Evolutionary conservation across 2,113 vertebrate species (phyloP).

Genomic region (Aptenodytes forsteri): DNA sequence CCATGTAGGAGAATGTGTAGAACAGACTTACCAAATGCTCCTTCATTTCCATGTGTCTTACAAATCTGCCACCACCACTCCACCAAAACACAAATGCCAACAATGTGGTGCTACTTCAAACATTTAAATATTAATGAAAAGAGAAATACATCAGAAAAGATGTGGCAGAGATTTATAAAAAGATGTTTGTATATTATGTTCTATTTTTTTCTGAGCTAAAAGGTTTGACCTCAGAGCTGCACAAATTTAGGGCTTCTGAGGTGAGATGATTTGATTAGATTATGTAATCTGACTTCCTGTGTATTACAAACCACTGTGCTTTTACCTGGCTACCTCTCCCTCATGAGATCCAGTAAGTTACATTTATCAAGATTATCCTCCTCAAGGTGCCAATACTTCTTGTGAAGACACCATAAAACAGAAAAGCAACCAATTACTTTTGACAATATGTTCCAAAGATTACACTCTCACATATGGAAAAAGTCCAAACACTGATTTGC

Average conservation of each 20-base stretch:
- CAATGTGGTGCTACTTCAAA: not conserved
- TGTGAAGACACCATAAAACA: not conserved
- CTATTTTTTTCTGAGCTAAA: not conserved
- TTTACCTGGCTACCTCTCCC: not conserved
- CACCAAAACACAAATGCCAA: not conserved
- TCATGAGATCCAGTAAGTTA: not conserved
- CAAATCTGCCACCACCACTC: not conserved
- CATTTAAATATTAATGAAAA: not conserved
- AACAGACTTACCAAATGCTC: not conserved
- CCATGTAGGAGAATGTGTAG: not conserved
- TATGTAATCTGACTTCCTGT: not conserved
- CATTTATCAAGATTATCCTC: not conserved
- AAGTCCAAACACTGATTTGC: not conserved
- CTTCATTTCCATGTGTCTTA: fast-evolving
- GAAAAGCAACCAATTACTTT: not conserved
- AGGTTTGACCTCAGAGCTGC: not conserved
- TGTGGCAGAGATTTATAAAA: not conserved
- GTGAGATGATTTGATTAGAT: not conserved
- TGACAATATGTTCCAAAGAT: not conserved
- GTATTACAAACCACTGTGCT: not conserved
- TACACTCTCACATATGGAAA: not conserved
- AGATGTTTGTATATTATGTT: fast-evolving
- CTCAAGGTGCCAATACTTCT: not conserved
- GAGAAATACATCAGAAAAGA: not conserved
- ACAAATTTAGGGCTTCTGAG: not conserved